Percentiles rank a stretch among this genome's conserved stretches.
phyloP scores from a whole-genome alignment of 1,140 invertebrate species.

The Eriocheir sinensis region DNA sequence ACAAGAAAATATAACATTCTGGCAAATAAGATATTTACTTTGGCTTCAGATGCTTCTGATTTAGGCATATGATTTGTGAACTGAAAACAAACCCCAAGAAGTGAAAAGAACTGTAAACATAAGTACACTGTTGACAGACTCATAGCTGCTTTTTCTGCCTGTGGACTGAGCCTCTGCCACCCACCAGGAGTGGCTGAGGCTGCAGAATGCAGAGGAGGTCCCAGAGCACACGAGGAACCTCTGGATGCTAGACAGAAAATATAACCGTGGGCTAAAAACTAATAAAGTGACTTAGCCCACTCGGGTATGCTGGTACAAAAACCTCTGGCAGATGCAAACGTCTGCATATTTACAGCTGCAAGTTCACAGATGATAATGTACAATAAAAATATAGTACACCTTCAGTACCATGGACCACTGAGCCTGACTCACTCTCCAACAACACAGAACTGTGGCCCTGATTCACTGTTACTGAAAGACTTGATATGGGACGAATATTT shows the following conservation, averaged over 20 bases:
- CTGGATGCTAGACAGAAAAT: neutral
- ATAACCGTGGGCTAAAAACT: neutral
- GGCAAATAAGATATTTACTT: no score
- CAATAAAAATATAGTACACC: constrained; percentile 55
- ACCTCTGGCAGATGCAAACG: constrained; percentile 1
- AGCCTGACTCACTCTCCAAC: neutral
- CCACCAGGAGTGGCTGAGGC: neutral
- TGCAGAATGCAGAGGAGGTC: neutral
- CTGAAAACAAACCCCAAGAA: neutral
- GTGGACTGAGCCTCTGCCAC: neutral
- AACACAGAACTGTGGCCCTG: constrained; percentile 31
- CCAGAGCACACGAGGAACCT: neutral
- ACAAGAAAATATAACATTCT: neutral
- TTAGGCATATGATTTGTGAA: neutral
- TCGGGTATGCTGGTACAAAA: neutral
- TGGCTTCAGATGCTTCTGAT: neutral
- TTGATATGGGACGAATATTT: constrained; percentile 72
- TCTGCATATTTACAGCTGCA: constrained; percentile 42
- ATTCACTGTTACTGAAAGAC: constrained; percentile 72
- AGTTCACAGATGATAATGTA: constrained; percentile 45
- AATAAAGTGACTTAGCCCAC: neutral
- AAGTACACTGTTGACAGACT: neutral
- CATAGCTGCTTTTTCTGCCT: neutral
- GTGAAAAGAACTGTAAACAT: neutral
- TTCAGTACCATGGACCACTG: constrained; percentile 40